Evolutionary conservation across 2,797 vertebrate species (phyloP).

Genomic region (Loriculus beryllinus): DNA sequence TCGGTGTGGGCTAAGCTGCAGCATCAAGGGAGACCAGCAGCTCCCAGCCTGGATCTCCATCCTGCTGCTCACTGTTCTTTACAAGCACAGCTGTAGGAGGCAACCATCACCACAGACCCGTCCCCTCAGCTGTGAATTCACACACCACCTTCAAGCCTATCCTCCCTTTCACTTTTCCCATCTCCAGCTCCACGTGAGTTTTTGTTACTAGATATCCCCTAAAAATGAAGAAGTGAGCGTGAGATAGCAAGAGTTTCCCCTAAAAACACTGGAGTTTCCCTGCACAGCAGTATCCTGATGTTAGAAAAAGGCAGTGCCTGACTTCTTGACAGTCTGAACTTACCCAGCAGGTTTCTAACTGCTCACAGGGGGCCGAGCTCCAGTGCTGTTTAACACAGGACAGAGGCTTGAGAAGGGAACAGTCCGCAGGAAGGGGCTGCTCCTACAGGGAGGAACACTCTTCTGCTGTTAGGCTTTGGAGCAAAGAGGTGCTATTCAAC

Average conservation of each 20-base stretch:
- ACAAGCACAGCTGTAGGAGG: neutral
- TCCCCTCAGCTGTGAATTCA: neutral
- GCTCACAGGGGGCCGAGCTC: neutral
- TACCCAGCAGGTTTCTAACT: fast-evolving
- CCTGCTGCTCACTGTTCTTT: neutral
- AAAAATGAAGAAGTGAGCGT: too few species aligned
- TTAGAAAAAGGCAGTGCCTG: neutral
- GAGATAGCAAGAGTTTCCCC: neutral
- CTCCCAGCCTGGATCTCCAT: neutral
- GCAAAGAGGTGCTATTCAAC: neutral
- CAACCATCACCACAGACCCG: fast-evolving
- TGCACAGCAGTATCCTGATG: neutral
- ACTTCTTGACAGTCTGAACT: too few species aligned
- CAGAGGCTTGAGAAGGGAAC: neutral
- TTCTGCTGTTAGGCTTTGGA: neutral
- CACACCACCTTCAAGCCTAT: fast-evolving
- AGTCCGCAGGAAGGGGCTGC: neutral
- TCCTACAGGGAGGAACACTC: fast-evolving
- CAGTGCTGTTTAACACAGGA: neutral
- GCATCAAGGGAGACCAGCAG: neutral
- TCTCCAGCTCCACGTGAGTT: fast-evolving
- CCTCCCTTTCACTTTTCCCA: neutral
- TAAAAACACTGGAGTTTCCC: neutral
- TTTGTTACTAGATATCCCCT: neutral
- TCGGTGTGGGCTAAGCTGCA: neutral